Evolutionary conservation across 2,888 invertebrate species (phyloP).

Genomic region (Congeria kusceri): DNA sequence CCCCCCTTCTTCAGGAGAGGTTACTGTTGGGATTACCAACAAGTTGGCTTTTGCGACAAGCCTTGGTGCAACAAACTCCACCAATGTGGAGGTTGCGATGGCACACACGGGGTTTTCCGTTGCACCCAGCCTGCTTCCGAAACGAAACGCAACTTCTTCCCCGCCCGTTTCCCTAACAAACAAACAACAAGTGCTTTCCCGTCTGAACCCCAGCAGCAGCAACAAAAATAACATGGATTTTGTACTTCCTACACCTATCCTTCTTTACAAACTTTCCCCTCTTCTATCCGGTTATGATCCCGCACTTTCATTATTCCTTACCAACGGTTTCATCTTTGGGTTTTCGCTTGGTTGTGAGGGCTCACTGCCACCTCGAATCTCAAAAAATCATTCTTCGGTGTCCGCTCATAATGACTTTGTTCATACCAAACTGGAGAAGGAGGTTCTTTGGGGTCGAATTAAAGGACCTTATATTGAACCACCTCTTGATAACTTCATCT

Average conservation of each 20-base stretch:
- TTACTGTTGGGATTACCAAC: constrained; percentile 17
- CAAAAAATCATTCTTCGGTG: constrained; percentile 40
- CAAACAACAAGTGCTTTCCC: background rate
- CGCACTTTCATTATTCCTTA: constrained; percentile 6
- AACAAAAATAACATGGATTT: background rate
- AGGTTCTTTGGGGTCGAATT: constrained; percentile 17
- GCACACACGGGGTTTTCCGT: background rate
- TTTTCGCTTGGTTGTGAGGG: constrained; percentile 33
- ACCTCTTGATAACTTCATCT: constrained; percentile 40
- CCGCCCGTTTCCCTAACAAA: background rate
- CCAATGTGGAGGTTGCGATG: constrained; percentile 4
- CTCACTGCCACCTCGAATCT: background rate
- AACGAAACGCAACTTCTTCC: background rate
- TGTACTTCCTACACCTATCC: constrained; percentile 28
- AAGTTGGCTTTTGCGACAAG: no score
- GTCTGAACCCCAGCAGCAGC: background rate
- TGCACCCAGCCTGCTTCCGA: background rate
- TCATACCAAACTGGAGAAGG: constrained; percentile 33
- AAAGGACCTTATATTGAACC: constrained; percentile 25
- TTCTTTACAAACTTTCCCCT: background rate
- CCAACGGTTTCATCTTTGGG: constrained; percentile 21
- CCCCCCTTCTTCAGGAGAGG: constrained; percentile 2
- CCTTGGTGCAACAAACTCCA: background rate
- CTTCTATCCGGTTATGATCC: constrained; percentile 19
- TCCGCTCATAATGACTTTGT: constrained; percentile 15